Evolutionary conservation across 2,113 vertebrate species (phyloP).

Genomic region (Leucoraja erinaceus): DNA sequence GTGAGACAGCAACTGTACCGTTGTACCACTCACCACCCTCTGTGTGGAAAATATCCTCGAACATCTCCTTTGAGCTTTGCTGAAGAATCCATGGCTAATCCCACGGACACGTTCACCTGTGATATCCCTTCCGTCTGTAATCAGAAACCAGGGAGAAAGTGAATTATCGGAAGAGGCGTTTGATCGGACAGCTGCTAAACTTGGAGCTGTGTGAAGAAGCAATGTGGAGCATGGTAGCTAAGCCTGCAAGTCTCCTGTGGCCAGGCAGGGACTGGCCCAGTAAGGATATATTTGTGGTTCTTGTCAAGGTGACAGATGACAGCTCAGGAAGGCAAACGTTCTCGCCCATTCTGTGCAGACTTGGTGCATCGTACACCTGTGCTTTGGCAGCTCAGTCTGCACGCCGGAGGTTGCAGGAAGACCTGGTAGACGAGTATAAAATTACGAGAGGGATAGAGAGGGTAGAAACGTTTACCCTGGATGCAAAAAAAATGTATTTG

Average conservation of each 20-base stretch:
- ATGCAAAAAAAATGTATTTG: too few species aligned
- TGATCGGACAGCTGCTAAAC: not conserved
- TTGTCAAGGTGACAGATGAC: not conserved
- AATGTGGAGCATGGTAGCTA: not conserved
- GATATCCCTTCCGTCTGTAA: not conserved
- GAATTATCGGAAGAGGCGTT: not conserved
- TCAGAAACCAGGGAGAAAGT: not conserved
- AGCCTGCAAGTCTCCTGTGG: not conserved
- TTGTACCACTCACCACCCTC: too few species aligned
- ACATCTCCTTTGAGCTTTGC: too few species aligned
- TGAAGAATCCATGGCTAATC: not conserved
- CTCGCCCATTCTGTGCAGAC: not conserved
- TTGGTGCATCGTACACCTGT: not conserved
- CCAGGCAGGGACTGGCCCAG: not conserved
- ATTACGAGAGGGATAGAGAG: too few species aligned
- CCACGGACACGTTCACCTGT: not conserved
- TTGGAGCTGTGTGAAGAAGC: not conserved
- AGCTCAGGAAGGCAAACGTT: not conserved
- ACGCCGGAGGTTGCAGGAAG: too few species aligned
- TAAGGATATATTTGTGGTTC: not conserved
- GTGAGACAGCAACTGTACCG: too few species aligned
- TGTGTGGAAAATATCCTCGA: too few species aligned
- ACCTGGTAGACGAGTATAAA: too few species aligned
- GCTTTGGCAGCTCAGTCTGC: not conserved
- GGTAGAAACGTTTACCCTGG: too few species aligned